phyloP scores from a whole-genome alignment of 2,113 vertebrate genomes.

The Plecotus auritus region DNA sequence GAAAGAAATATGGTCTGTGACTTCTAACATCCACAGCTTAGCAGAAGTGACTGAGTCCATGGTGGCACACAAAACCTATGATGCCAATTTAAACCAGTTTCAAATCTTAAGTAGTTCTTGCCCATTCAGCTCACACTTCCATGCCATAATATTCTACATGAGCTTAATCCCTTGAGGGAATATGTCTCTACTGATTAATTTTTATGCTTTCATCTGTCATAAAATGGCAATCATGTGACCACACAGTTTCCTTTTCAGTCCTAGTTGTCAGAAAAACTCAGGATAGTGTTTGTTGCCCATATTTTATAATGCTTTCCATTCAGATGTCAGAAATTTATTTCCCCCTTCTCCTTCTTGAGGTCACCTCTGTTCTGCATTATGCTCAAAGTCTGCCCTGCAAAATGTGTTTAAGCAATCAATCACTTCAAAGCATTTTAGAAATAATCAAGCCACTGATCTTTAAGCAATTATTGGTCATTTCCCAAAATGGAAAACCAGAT shows the following conservation, averaged over 20 bases:
- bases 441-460: not conserved
- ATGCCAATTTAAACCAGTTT: not conserved
- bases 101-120: not conserved
- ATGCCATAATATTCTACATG: not conserved
- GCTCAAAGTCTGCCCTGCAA: not conserved
- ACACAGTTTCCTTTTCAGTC: not conserved
- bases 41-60: not conserved
- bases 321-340: not conserved
- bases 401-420: not conserved
- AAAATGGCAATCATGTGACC: not conserved
- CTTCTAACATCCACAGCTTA: not conserved
- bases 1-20: not conserved
- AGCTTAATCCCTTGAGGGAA: not conserved
- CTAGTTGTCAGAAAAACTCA: not conserved
- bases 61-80: not conserved
- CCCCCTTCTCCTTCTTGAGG: not conserved
- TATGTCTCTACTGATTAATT: not conserved
- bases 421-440: not conserved
- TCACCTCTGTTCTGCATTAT: not conserved
- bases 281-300: not conserved
- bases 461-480: not conserved
- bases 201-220: conserved; percentile 18
- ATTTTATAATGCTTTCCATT: not conserved
- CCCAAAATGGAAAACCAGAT: not conserved
- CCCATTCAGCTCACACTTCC: not conserved